Evolutionary conservation across 2,888 invertebrate species (phyloP).

Genomic region (Caenorhabditis becei): DNA sequence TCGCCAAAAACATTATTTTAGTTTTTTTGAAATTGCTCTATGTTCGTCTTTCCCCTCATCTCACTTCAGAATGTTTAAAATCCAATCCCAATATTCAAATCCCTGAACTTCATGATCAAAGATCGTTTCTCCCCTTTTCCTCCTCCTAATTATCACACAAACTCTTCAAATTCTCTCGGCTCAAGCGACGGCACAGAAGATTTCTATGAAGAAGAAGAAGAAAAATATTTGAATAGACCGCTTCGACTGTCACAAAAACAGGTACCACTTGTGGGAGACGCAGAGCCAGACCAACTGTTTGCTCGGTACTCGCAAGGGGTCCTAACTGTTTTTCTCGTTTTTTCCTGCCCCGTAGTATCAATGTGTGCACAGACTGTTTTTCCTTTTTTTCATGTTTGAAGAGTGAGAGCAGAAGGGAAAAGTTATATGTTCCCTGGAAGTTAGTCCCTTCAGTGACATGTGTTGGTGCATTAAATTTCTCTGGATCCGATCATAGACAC

Average conservation of each 20-base stretch:
- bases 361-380: conserved; percentile 59
- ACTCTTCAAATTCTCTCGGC: conserved; percentile 9
- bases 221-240: conserved; percentile 58
- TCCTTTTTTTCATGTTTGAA: conserved; percentile 2
- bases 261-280: conserved; percentile 34
- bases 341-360: conserved; percentile 6
- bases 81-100: no score
- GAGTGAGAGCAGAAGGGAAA: background rate
- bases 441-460: background rate
- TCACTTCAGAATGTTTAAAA: no score
- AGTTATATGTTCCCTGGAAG: background rate
- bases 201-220: background rate
- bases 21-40: no score
- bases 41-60: no score
- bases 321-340: conserved; percentile 44
- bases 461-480: background rate
- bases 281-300: conserved; percentile 22
- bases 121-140: conserved; percentile 19
- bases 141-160: conserved; percentile 3
- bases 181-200: background rate
- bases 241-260: conserved; percentile 49
- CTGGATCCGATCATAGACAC: background rate
- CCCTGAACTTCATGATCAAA: background rate
- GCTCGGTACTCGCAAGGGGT: conserved; percentile 42
- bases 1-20: no score